phyloP scores from a whole-genome alignment of 2,888 invertebrate species.

The Microctonus hyperodae region DNA sequence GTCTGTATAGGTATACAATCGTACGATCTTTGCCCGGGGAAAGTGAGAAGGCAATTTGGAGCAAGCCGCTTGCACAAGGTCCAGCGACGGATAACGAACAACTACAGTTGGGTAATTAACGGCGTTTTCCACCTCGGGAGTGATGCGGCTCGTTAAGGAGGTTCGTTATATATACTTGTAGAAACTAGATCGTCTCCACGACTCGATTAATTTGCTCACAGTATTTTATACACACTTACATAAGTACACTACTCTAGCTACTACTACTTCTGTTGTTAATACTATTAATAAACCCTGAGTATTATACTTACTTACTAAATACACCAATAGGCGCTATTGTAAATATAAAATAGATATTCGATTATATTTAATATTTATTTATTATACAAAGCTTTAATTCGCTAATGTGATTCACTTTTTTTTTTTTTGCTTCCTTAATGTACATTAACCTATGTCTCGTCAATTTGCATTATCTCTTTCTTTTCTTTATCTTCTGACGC shows the following conservation, averaged over 20 bases:
- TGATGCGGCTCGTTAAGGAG: conserved; percentile 61
- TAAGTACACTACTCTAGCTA: too few species aligned
- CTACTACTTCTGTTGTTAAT: too few species aligned
- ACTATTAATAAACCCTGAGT: too few species aligned
- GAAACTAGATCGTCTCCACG: conserved; percentile 34
- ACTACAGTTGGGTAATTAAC: conserved; percentile 58
- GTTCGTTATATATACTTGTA: conserved; percentile 43
- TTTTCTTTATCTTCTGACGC: conserved; percentile 15
- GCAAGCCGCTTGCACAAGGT: conserved; percentile 47
- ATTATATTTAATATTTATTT: too few species aligned
- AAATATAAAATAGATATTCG: too few species aligned
- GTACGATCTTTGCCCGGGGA: conserved; percentile 44
- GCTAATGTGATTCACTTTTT: conserved; percentile 25
- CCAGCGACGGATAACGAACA: conserved; percentile 54
- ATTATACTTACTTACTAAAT: too few species aligned
- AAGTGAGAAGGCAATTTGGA: conserved; percentile 60
- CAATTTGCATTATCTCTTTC: conserved; percentile 30
- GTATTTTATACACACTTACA: not conserved
- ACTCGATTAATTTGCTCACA: conserved; percentile 19
- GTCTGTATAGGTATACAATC: conserved; percentile 39
- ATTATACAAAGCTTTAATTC: too few species aligned
- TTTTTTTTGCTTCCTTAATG: conserved; percentile 27
- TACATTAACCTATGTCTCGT: conserved; percentile 33
- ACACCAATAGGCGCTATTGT: too few species aligned
- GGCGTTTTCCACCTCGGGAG: conserved; percentile 57